Base-by-base conservation (phyloP, 2,797 vertebrate species). In the Phyllotis vaccarum region DNA sequence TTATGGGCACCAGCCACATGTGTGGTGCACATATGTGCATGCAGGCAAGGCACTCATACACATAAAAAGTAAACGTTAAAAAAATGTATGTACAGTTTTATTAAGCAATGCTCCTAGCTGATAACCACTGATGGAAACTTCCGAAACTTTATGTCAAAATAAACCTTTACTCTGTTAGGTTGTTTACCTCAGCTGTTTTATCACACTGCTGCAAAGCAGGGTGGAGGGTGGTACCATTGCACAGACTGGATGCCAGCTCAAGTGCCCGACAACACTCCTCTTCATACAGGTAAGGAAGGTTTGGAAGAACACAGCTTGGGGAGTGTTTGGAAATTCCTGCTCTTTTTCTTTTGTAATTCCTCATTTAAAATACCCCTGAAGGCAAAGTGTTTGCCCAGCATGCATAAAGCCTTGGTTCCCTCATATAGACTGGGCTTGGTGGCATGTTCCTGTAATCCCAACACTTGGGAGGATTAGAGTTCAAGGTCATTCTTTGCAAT, bases 191-290 rank as follows among this genome's bases (percentile, higher is more conserved):
- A 37, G 10, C 21, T 29, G 0, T 29, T 86, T 86, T 86, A 37
- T 12, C n/a, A 21, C 54, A 60, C 37, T 58, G 37, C 56, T 43
- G 29, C 27, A 34, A 46, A 43, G 3, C 54, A 60, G 54, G 27
- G 1, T 0, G 1, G 52, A n/a, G 34, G 12, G 4, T 1, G 12
- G 21, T 12, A 12, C 16, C 0, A 5, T 13, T 14, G 6, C 2
- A 7, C 7, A 24, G 22, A 43, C 27, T 46, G 19, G 64, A 13
- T 16, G 24, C 40, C 66, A 49, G 37, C 34, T 56, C 21, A 31
- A 22, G n/a, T 2, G 4, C 22, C 5, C 2, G 46, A 8, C 5
- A 43, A 14, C 2, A 5, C 16, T 40, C 27, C 31, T 40, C n/a
- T 2, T 3, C 12, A 0, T 3, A 2, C 1, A 14, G 14, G 29